phyloP scores from a whole-genome alignment of 2,113 vertebrate species.

The Gymnorhina tibicen region DNA sequence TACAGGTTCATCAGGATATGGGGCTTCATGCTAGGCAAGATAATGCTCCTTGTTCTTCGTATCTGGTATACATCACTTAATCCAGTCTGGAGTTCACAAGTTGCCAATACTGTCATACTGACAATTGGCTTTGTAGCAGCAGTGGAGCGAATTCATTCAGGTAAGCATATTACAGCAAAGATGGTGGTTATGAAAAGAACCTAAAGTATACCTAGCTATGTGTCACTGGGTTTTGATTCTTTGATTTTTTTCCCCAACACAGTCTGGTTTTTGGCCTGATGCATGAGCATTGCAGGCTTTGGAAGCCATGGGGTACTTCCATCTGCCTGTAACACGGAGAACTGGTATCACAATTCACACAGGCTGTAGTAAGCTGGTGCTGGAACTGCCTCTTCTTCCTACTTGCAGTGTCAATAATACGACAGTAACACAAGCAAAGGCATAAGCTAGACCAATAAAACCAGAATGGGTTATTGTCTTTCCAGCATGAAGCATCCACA shows the following conservation, averaged over 20 bases:
- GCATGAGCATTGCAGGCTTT: neutral
- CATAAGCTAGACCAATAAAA: neutral
- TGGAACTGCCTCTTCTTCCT: neutral
- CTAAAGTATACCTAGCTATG: neutral
- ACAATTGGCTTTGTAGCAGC: constrained; percentile 45
- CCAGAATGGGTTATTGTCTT: neutral
- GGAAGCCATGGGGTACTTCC: neutral
- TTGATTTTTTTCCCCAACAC: neutral
- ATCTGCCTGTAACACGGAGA: neutral
- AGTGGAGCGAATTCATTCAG: constrained; percentile 53
- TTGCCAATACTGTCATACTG: constrained; percentile 56
- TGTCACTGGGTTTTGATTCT: neutral
- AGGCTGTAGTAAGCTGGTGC: neutral
- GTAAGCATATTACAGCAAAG: neutral
- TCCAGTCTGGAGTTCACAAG: constrained; percentile 65
- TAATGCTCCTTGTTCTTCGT: constrained; percentile 70
- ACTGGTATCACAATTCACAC: neutral
- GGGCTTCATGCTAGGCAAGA: constrained; percentile 74
- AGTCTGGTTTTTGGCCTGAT: neutral
- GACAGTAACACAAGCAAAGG: neutral
- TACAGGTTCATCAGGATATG: constrained; percentile 71
- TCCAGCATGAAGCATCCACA: neutral
- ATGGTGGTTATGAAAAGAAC: neutral
- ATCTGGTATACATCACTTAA: constrained; percentile 76
- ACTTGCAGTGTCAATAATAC: neutral